Percentiles rank a stretch among this genome's conserved stretches.
phyloP scores from a whole-genome alignment of 1,140 invertebrate genomes.

The Stegodyphus dumicola region DNA sequence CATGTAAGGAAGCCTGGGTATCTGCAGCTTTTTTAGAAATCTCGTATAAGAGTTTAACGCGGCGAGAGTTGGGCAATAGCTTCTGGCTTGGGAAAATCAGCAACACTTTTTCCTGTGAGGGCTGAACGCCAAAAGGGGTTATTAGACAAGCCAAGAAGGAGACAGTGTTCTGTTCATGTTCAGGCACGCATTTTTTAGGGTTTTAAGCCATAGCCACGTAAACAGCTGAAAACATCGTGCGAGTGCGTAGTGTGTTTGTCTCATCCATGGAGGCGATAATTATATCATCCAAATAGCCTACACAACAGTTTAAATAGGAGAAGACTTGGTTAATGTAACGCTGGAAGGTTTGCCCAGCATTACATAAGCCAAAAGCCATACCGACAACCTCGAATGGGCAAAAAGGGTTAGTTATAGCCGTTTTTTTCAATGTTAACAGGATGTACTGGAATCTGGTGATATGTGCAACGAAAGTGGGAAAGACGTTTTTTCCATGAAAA shows the following conservation, averaged over 20 bases:
- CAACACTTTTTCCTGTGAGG: neutral
- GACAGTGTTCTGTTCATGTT: neutral
- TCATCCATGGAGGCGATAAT: neutral
- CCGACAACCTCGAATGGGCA: neutral
- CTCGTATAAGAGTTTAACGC: constrained; percentile 1
- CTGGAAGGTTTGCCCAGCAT: neutral
- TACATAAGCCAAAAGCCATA: neutral
- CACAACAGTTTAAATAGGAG: neutral
- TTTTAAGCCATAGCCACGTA: neutral
- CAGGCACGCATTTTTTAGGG: neutral
- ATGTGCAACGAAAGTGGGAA: neutral
- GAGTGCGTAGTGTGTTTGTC: neutral
- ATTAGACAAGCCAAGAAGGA: neutral
- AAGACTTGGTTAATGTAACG: neutral
- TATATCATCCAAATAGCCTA: neutral
- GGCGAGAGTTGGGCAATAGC: neutral
- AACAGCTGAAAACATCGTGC: neutral
- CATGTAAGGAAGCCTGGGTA: neutral
- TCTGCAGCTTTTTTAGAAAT: neutral
- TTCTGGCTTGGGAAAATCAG: neutral
- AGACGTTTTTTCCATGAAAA: too few relatives aligned
- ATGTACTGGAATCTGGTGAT: neutral
- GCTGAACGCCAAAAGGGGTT: neutral
- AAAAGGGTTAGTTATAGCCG: neutral
- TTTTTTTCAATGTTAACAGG: neutral